These are phyloP conservation scores for Centrocercus urophasianus DNA, from an alignment of 2,113 vertebrate genomes.

Conservation along the genomic window DNA sequence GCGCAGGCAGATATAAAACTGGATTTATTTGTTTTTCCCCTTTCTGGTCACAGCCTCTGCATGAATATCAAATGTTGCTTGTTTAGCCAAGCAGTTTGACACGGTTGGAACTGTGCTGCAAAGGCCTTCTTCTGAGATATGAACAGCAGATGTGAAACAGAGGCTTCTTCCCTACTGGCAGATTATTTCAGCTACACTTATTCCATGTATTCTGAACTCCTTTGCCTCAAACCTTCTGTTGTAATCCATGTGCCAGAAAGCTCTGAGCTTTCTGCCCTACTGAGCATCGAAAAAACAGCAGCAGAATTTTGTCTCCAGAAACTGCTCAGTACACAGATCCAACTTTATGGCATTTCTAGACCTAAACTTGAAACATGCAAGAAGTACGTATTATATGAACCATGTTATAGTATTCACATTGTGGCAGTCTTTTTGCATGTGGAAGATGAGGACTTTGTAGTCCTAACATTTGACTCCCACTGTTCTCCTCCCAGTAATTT, in stretches of 20 bases:
- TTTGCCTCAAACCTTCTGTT: constrained; percentile 52
- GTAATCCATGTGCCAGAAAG: constrained; percentile 24
- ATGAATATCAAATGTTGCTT: background rate
- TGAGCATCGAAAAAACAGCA: constrained; percentile 6
- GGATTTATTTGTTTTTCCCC: background rate
- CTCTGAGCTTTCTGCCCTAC: constrained; percentile 15
- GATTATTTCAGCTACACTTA: constrained; percentile 37
- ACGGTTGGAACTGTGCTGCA: background rate
- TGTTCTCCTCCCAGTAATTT: background rate
- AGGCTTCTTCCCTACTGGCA: background rate
- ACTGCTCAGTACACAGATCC: background rate
- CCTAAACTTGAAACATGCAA: background rate
- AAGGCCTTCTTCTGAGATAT: background rate
- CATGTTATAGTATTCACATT: background rate
- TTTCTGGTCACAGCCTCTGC: background rate
- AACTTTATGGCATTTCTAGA: constrained; percentile 4
- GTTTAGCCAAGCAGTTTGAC: background rate
- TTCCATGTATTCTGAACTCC: constrained; percentile 27
- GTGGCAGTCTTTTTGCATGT: background rate
- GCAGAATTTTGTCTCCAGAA: constrained; percentile 23
- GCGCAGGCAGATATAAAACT: background rate
- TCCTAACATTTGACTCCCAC: background rate
- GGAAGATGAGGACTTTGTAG: background rate
- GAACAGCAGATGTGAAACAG: constrained; percentile 10
- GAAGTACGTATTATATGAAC: background rate